A percentile compares a stretch with the other conserved stretches of the same genome.
Conservation (phyloP, 1,140 invertebrate species). For the Pseudomyrmex flavicornis region DNA sequence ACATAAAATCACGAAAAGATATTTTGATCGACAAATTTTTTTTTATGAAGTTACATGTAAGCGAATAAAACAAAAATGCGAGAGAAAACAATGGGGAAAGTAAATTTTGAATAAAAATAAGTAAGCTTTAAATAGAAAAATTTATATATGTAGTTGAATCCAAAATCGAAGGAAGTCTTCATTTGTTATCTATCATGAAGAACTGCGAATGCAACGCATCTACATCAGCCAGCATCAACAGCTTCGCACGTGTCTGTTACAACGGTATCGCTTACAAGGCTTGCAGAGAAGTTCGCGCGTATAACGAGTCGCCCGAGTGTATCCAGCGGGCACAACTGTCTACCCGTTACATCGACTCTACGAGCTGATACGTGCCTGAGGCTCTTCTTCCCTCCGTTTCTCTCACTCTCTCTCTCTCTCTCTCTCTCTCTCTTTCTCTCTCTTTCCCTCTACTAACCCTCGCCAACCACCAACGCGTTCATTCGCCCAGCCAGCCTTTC, state of each 20-base stretch:
- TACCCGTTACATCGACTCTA: constrained; percentile 65
- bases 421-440: neutral
- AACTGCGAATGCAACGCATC: constrained; percentile 56
- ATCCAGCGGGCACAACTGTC: constrained; percentile 67
- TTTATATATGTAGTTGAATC: neutral
- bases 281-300: constrained; percentile 73
- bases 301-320: constrained; percentile 77
- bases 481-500: constrained; percentile 15
- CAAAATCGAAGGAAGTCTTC: neutral
- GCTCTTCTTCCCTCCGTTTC: neutral
- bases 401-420: neutral
- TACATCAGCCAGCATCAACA: constrained; percentile 34
- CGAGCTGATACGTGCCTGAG: constrained; percentile 26
- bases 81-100: neutral
- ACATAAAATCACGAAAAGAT: neutral
- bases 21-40: neutral
- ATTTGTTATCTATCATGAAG: constrained; percentile 35
- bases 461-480: constrained; percentile 28
- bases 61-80: neutral
- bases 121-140: neutral
- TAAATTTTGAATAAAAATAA: neutral
- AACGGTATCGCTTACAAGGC: constrained; percentile 81
- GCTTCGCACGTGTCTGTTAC: constrained; percentile 53
- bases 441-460: constrained; percentile 35
- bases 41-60: neutral